Evolutionary conservation across 2,888 invertebrate genomes (phyloP).

Genomic region (Drosophila sordidula): DNA sequence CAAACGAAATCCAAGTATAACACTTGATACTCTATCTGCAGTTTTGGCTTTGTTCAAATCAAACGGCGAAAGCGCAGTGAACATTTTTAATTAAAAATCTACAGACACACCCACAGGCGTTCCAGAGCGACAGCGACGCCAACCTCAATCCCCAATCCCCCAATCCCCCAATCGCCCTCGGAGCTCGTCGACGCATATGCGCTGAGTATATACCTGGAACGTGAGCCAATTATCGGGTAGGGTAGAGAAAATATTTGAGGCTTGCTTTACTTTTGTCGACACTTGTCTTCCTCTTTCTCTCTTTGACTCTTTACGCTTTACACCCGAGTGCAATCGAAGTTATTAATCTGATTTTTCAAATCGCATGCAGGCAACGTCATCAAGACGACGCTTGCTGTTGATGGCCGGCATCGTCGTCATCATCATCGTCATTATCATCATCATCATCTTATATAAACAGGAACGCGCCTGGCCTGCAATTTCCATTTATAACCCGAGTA

Average conservation of each 20-base stretch:
- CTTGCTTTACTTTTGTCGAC: slow-evolving; percentile 35
- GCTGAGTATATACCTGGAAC: slow-evolving; percentile 75
- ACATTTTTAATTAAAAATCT: slow-evolving; percentile 66
- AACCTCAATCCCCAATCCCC: neutral
- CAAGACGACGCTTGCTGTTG: slow-evolving; percentile 20
- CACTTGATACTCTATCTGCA: slow-evolving; percentile 50
- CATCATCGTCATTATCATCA: slow-evolving; percentile 30
- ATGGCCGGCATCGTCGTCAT: slow-evolving; percentile 26
- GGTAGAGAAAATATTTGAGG: slow-evolving; percentile 31
- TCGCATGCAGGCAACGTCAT: slow-evolving; percentile 74
- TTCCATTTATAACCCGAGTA: slow-evolving; percentile 76
- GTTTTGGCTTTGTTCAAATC: slow-evolving; percentile 57
- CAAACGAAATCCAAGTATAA: slow-evolving; percentile 16
- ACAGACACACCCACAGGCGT: slow-evolving; percentile 47
- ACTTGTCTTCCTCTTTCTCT: slow-evolving; percentile 13
- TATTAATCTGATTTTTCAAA: slow-evolving; percentile 79
- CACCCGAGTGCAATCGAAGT: slow-evolving; percentile 62
- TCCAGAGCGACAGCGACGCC: slow-evolving; percentile 15
- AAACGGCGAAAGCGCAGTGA: slow-evolving; percentile 47
- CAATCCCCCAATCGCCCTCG: neutral
- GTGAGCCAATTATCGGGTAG: slow-evolving; percentile 76
- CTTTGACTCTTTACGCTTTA: slow-evolving; percentile 3
- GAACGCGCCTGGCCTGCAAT: slow-evolving; percentile 75
- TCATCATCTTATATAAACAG: slow-evolving; percentile 68
- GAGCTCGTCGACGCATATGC: slow-evolving; percentile 61